A percentile compares a stretch with the other conserved stretches of the same genome.
These are phyloP conservation scores for Colletes collaris DNA, from an alignment of 2,888 invertebrate genomes.

Conservation along the genomic window DNA sequence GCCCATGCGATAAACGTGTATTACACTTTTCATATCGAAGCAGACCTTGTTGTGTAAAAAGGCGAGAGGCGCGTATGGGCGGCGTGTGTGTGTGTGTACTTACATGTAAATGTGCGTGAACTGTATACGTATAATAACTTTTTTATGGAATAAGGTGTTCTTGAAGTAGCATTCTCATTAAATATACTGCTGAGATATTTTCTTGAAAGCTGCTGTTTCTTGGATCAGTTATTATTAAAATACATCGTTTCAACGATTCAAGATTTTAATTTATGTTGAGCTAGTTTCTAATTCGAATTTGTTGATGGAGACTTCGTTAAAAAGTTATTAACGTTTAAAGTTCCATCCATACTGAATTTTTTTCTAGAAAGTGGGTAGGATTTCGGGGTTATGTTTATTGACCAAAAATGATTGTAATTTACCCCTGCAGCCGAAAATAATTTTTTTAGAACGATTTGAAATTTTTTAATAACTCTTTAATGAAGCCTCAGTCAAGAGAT, in stretches of 20 bases:
- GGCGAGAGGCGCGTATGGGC: neutral
- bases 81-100: neutral
- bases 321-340: too few relatives aligned
- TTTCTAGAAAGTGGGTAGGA: too few relatives aligned
- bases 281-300: too few relatives aligned
- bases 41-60: slow-evolving; percentile 31
- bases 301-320: too few relatives aligned
- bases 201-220: neutral
- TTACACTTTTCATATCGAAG: slow-evolving; percentile 35
- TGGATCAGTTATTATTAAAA: neutral
- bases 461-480: too few relatives aligned
- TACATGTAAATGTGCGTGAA: slow-evolving; percentile 11
- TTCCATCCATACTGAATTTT: too few relatives aligned
- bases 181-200: slow-evolving; percentile 2
- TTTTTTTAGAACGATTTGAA: too few relatives aligned
- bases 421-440: too few relatives aligned
- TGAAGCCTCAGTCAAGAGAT: too few relatives aligned
- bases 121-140: neutral
- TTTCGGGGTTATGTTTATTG: too few relatives aligned
- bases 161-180: slow-evolving; percentile 25
- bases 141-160: slow-evolving; percentile 33
- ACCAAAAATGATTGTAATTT: too few relatives aligned
- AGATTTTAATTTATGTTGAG: too few relatives aligned
- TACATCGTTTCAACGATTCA: neutral
- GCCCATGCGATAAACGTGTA: slow-evolving; percentile 31